Conservation (phyloP, 2,797 vertebrate species). For the Poecilia velifera region DNA sequence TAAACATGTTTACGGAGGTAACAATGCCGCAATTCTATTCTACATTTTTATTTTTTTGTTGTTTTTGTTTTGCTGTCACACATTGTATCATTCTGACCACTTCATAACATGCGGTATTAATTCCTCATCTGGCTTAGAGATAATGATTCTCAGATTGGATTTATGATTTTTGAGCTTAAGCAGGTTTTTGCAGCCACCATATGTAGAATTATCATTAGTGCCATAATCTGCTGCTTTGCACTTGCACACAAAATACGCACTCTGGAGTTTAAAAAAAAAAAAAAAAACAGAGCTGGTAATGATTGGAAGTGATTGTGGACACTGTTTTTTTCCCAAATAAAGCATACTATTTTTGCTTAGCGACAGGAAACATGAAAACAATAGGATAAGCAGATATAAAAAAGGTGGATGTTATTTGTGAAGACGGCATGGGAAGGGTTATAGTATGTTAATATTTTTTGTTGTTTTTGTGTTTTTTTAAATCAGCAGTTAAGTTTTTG, state of each 20-base stretch:
- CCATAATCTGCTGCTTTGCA: slow-evolving; percentile 72
- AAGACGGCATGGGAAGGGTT: background rate
- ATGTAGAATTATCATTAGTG: slow-evolving; percentile 84
- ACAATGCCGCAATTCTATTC: slow-evolving; percentile 20
- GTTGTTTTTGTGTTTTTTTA: background rate
- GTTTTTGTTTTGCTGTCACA: slow-evolving; percentile 19
- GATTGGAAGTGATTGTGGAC: slow-evolving; percentile 55
- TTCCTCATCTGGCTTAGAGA: slow-evolving; percentile 82
- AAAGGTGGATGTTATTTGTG: slow-evolving; percentile 31
- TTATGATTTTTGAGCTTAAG: slow-evolving; percentile 80
- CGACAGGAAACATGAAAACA: slow-evolving; percentile 47
- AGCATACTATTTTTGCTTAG: slow-evolving; percentile 33
- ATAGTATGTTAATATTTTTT: slow-evolving; percentile 20
- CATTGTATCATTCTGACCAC: slow-evolving; percentile 54
- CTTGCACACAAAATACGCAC: slow-evolving; percentile 50
- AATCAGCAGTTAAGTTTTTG: slow-evolving; percentile 2
- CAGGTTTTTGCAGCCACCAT: slow-evolving; percentile 82
- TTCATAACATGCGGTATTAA: slow-evolving; percentile 77
- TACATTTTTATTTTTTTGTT: slow-evolving; percentile 31
- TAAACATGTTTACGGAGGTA: background rate
- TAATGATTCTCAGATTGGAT: slow-evolving; percentile 83
- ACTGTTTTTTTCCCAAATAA: slow-evolving; percentile 21
- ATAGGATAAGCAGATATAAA: slow-evolving; percentile 35
- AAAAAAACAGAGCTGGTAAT: slow-evolving; percentile 26
- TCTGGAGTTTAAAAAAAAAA: background rate